Conservation (phyloP, 1,140 invertebrate species). For the Macrostomum lignano region DNA sequence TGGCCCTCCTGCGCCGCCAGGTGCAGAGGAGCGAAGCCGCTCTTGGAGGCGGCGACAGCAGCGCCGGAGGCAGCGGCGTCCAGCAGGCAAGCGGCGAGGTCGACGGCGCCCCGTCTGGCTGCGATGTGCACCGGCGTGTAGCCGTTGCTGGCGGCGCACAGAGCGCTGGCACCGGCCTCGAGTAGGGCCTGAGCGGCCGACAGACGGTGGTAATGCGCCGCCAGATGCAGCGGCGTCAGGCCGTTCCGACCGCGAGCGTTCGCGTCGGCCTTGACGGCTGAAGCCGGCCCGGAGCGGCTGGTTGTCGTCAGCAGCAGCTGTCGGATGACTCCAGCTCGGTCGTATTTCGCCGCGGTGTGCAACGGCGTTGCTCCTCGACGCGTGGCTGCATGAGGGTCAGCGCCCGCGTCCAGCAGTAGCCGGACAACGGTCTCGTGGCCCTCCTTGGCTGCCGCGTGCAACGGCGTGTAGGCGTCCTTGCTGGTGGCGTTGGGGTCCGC, state of each 20-base stretch:
- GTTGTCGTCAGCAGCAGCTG: no score
- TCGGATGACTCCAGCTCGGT: constrained; percentile 77
- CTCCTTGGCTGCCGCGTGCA: constrained; percentile 71
- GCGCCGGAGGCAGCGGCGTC: constrained; percentile 70
- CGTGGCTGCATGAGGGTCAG: not conserved
- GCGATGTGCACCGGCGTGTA: constrained; percentile 82
- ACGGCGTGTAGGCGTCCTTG: constrained; percentile 58
- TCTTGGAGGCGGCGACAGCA: constrained; percentile 39
- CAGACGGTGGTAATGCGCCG: constrained; percentile 66
- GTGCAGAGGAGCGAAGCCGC: constrained; percentile 62
- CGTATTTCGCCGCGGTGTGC: constrained; percentile 92
- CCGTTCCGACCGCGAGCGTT: constrained; percentile 40
- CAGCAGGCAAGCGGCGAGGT: constrained; percentile 45
- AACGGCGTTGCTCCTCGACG: constrained; percentile 54
- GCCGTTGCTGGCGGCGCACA: constrained; percentile 52
- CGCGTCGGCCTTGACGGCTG: constrained; percentile 51
- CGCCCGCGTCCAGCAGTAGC: constrained; percentile 50
- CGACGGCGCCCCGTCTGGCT: constrained; percentile 63
- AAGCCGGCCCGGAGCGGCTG: no score
- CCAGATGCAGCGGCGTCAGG: constrained; percentile 83
- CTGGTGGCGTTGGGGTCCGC: constrained; percentile 21
- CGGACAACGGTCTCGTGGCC: constrained; percentile 69
- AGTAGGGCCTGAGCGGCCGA: constrained; percentile 68
- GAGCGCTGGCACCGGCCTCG: constrained; percentile 70
- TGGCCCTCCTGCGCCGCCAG: constrained; percentile 46